A percentile compares a stretch with the other conserved stretches of the same genome.
These are phyloP conservation scores for Todiramphus chloris DNA, from an alignment of 2,113 vertebrate species.

Conservation along the genomic window DNA sequence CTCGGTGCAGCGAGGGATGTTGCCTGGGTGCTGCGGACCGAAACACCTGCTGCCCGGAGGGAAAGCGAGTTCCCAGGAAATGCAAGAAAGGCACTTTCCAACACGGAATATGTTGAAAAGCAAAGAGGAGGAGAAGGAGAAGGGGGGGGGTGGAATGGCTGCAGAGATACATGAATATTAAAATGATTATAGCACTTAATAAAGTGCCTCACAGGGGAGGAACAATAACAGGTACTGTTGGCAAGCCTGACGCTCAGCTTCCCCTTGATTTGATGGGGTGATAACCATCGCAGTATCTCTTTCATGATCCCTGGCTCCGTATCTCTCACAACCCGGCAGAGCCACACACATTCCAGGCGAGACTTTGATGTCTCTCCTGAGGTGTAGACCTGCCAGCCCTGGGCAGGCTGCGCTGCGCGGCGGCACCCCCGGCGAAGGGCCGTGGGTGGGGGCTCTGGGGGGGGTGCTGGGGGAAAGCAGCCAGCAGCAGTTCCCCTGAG, in stretches of 20 bases:
- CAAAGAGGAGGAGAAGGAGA: not conserved
- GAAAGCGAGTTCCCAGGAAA: slow-evolving; percentile 48
- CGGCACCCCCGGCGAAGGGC: not conserved
- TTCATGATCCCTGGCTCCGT: slow-evolving; percentile 35
- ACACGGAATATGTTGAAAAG: slow-evolving; percentile 55
- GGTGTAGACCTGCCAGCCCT: slow-evolving; percentile 19
- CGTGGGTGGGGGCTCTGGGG: not conserved
- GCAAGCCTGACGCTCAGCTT: slow-evolving; percentile 40
- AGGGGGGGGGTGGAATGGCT: slow-evolving; percentile 1
- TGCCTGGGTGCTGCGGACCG: slow-evolving; percentile 15
- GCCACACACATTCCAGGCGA: slow-evolving; percentile 72
- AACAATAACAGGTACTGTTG: slow-evolving; percentile 75
- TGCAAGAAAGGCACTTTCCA: slow-evolving; percentile 70
- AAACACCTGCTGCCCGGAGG: slow-evolving; percentile 60
- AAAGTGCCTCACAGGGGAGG: slow-evolving; percentile 47
- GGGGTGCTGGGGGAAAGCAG: not conserved
- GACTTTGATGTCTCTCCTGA: slow-evolving; percentile 66
- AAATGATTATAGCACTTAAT: slow-evolving; percentile 65
- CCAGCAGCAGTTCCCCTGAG: not conserved
- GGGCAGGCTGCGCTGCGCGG: not conserved
- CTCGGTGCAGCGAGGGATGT: not conserved
- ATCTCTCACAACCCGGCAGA: slow-evolving; percentile 34
- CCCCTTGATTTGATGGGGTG: slow-evolving; percentile 56
- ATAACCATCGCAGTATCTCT: slow-evolving; percentile 74
- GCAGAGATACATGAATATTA: slow-evolving; percentile 68